Conservation (phyloP, 1,140 invertebrate species). For the Agrilus planipennis region DNA sequence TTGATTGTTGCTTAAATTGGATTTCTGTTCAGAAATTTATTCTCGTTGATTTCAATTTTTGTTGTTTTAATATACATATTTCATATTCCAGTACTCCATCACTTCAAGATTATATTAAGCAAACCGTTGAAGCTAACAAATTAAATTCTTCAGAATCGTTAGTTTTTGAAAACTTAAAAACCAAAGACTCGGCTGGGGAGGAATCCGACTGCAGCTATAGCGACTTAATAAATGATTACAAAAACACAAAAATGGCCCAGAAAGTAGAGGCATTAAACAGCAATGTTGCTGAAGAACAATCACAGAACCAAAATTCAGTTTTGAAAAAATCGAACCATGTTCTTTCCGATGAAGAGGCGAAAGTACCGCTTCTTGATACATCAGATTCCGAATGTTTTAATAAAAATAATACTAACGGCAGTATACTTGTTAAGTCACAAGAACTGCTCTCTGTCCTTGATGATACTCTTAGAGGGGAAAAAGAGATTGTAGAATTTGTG, state of each 20-base stretch:
- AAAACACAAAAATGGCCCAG: background rate
- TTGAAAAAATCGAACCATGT: constrained; percentile 13
- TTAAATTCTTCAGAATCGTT: no score
- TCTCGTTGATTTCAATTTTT: background rate
- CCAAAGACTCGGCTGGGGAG: background rate
- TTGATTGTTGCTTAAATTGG: no score
- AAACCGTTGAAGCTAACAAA: no score
- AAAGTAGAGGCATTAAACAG: background rate
- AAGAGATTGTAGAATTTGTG: no score
- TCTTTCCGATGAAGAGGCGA: constrained; percentile 7
- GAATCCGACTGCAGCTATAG: constrained; percentile 1
- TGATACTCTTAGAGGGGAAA: constrained; percentile 33
- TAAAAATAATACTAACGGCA: constrained; percentile 1
- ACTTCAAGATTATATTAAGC: no score
- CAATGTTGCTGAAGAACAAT: constrained; percentile 10
- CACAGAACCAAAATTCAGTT: no score
- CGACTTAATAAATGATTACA: constrained; percentile 4
- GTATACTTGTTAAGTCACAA: constrained; percentile 35
- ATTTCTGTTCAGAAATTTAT: no score
- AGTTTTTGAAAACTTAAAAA: no score
- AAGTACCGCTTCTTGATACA: no score
- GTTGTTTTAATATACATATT: background rate
- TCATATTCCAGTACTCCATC: no score
- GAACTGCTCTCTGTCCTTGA: constrained; percentile 34
- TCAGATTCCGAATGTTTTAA: background rate